Conservation (phyloP, 2,888 invertebrate genomes). For the Diarsia rubi region DNA sequence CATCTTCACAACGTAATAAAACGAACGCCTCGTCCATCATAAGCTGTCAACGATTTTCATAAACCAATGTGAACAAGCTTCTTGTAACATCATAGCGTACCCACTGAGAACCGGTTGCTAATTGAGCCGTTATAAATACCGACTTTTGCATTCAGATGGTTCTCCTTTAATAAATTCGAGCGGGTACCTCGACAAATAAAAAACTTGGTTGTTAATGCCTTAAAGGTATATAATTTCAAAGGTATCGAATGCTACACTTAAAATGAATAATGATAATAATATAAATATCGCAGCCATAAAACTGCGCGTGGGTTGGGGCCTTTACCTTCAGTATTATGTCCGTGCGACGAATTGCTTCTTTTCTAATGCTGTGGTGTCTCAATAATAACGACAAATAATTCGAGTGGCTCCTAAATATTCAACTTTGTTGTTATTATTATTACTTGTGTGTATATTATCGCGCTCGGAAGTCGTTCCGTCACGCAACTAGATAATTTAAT, state of each 20-base stretch:
- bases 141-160: conserved; percentile 72
- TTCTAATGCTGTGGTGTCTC: conserved; percentile 60
- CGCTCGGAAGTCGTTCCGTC: conserved; percentile 31
- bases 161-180: conserved; percentile 68
- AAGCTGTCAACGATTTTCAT: conserved; percentile 79
- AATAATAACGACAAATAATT: conserved; percentile 62
- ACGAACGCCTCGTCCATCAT: conserved; percentile 45
- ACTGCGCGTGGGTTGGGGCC: conserved; percentile 69
- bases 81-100: conserved; percentile 73
- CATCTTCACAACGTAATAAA: conserved; percentile 28
- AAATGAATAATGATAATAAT: conserved; percentile 78
- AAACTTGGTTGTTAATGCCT: conserved; percentile 66
- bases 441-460: conserved; percentile 30
- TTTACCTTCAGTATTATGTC: conserved; percentile 52
- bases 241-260: conserved; percentile 78
- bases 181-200: conserved; percentile 60
- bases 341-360: conserved; percentile 63
- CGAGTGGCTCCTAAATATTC: conserved; percentile 38
- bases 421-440: conserved; percentile 39
- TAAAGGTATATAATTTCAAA: conserved; percentile 74
- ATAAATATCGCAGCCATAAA: conserved; percentile 74
- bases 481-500: conserved; percentile 57
- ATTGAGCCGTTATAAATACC: conserved; percentile 79
- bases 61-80: conserved; percentile 67
- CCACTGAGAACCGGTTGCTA: conserved; percentile 73